Percentiles rank a stretch among this genome's conserved stretches.
Conservation (phyloP, 2,888 invertebrate species). For the Cataglyphis livida region DNA sequence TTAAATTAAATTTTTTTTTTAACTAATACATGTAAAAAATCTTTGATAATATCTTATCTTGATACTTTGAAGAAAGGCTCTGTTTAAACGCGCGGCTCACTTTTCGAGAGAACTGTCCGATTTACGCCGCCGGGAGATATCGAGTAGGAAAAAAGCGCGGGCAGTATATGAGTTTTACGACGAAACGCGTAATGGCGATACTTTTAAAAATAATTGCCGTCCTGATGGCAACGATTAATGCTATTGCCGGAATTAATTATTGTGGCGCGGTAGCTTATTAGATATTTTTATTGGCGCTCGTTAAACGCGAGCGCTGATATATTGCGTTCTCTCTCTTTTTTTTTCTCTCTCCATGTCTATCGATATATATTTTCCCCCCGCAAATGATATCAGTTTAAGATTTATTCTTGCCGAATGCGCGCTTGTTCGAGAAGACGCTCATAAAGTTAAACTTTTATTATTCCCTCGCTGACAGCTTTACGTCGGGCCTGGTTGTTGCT, state of each 20-base stretch:
- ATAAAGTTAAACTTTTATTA: conserved; percentile 67
- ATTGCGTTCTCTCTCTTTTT: not conserved
- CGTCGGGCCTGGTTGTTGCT: conserved; percentile 22
- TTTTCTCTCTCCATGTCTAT: not conserved
- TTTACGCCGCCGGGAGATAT: conserved; percentile 23
- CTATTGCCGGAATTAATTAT: conserved; percentile 65
- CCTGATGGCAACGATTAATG: conserved; percentile 57
- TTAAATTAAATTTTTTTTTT: not conserved
- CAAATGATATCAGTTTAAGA: conserved; percentile 66
- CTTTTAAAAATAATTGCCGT: conserved; percentile 55
- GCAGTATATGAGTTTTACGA: conserved; percentile 57
- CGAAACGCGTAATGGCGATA: conserved; percentile 49
- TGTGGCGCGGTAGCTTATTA: conserved; percentile 62
- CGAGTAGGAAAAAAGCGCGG: conserved; percentile 15
- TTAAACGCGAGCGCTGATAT: conserved; percentile 51
- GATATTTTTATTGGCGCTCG: conserved; percentile 66
- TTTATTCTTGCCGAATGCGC: conserved; percentile 58
- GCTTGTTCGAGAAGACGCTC: conserved; percentile 53
- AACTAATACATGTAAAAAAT: not conserved
- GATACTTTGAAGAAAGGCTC: not conserved
- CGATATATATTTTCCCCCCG: conserved; percentile 37
- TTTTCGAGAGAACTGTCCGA: conserved; percentile 20
- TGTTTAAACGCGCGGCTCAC: conserved; percentile 5
- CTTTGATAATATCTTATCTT: conserved; percentile 13
- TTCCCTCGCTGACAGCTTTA: conserved; percentile 66